Conservation (phyloP, 2,888 invertebrate genomes). For the Mythimna albipuncta region DNA sequence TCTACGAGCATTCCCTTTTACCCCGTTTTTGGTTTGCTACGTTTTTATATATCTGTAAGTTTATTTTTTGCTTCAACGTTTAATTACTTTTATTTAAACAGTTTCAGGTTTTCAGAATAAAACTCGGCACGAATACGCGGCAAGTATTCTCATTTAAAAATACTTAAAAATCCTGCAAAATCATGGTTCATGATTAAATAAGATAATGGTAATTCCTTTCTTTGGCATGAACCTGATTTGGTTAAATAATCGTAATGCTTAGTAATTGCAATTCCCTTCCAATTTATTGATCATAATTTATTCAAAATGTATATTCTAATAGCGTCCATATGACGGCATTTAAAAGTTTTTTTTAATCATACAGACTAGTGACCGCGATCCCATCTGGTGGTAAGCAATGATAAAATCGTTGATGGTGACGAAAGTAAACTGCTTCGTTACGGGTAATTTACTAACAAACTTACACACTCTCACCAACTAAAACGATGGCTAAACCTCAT, state of each 20-base stretch:
- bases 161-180: neutral
- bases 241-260: neutral
- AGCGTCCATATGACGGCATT: too few species aligned
- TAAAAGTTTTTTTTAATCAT: too few species aligned
- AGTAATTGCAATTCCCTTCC: neutral
- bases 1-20: constrained; percentile 54
- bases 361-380: too few species aligned
- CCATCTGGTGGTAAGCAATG: too few species aligned
- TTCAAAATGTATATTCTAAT: too few species aligned
- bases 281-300: too few species aligned
- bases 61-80: constrained; percentile 36
- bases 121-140: constrained; percentile 1
- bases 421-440: neutral
- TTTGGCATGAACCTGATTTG: neutral
- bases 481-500: constrained; percentile 51
- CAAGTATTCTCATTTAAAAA: constrained; percentile 23
- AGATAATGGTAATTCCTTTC: constrained; percentile 1
- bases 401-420: neutral
- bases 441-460: constrained; percentile 7
- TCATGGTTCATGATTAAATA: constrained; percentile 17
- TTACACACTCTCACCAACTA: constrained; percentile 7
- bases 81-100: constrained; percentile 38
- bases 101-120: constrained; percentile 25
- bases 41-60: constrained; percentile 8
- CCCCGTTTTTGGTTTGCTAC: constrained; percentile 39